phyloP scores from a whole-genome alignment of 2,888 invertebrate species.

The Amphipyra tragopoginis region DNA sequence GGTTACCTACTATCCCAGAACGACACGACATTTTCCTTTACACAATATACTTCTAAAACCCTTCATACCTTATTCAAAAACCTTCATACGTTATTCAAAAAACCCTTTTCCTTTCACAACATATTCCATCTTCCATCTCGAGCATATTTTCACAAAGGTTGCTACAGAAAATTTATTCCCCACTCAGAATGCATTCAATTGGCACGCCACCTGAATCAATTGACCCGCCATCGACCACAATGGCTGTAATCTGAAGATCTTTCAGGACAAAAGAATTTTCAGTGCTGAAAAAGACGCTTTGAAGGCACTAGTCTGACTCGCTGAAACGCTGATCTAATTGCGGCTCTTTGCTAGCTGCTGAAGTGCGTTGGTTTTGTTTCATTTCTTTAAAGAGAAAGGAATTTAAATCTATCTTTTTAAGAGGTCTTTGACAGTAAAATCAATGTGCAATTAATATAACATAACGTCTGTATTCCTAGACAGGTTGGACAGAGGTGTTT shows the following conservation, averaged over 20 bases:
- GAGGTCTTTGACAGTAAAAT: too few relatives aligned
- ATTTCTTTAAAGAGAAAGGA: not conserved
- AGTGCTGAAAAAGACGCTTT: conserved; percentile 19
- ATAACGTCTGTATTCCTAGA: too few relatives aligned
- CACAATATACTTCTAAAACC: not conserved
- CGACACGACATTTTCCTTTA: not conserved
- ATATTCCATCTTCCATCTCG: conserved; percentile 37
- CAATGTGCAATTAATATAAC: too few relatives aligned
- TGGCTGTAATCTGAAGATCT: conserved; percentile 37
- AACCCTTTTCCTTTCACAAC: conserved; percentile 19
- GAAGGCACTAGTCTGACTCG: conserved; percentile 14
- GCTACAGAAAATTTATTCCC: conserved; percentile 38
- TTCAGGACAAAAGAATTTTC: conserved; percentile 35
- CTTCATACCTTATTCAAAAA: conserved; percentile 44
- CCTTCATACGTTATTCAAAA: conserved; percentile 46
- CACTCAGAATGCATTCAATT: conserved; percentile 45
- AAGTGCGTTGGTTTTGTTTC: not conserved
- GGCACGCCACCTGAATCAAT: conserved; percentile 43
- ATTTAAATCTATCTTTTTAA: too few relatives aligned
- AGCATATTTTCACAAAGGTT: conserved; percentile 30
- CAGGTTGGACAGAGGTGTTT: too few relatives aligned
- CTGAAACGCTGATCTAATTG: conserved; percentile 36
- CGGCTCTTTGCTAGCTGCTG: conserved; percentile 2
- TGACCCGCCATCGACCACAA: conserved; percentile 38
- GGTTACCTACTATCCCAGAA: too few relatives aligned